These are phyloP conservation scores for Halictus rubicundus DNA, from an alignment of 1,140 invertebrate species.

Conservation along the genomic window DNA sequence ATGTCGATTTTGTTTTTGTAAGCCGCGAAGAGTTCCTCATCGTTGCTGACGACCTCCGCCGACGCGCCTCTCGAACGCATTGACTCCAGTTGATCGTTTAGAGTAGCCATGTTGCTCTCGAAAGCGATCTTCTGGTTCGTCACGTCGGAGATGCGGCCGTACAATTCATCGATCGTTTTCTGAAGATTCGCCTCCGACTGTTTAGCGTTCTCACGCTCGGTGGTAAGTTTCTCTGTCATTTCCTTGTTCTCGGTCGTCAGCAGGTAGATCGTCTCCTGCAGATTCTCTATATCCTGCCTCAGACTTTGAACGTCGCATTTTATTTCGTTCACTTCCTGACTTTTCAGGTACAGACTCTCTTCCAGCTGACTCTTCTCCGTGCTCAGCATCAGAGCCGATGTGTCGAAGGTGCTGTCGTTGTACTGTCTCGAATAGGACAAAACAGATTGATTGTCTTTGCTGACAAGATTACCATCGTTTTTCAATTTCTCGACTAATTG, in stretches of 20 bases:
- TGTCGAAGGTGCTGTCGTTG: slow-evolving; percentile 16
- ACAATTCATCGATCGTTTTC: slow-evolving; percentile 58
- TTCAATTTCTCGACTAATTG: not conserved
- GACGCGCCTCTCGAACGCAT: slow-evolving; percentile 3
- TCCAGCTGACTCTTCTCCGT: slow-evolving; percentile 66
- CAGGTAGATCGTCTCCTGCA: slow-evolving; percentile 67
- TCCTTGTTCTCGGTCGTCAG: slow-evolving; percentile 74
- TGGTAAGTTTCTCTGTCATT: slow-evolving; percentile 63
- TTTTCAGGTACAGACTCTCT: slow-evolving; percentile 63
- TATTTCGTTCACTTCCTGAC: slow-evolving; percentile 69
- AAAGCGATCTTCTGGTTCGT: slow-evolving; percentile 59
- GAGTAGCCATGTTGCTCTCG: slow-evolving; percentile 44
- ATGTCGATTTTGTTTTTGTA: slow-evolving; percentile 50
- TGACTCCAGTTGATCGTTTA: slow-evolving; percentile 50
- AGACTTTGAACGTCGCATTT: slow-evolving; percentile 64
- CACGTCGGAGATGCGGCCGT: slow-evolving; percentile 47
- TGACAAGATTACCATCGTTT: not conserved
- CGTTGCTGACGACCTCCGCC: slow-evolving; percentile 19
- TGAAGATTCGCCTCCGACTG: slow-evolving; percentile 54
- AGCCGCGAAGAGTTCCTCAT: slow-evolving; percentile 48
- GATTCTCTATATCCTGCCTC: slow-evolving; percentile 65
- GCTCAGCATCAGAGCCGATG: slow-evolving; percentile 7
- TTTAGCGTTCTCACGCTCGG: slow-evolving; percentile 54
- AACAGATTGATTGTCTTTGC: not conserved
- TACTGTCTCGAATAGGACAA: not conserved